Conservation (phyloP, 2,113 vertebrate genomes). For the Myrmecophaga tridactyla region DNA sequence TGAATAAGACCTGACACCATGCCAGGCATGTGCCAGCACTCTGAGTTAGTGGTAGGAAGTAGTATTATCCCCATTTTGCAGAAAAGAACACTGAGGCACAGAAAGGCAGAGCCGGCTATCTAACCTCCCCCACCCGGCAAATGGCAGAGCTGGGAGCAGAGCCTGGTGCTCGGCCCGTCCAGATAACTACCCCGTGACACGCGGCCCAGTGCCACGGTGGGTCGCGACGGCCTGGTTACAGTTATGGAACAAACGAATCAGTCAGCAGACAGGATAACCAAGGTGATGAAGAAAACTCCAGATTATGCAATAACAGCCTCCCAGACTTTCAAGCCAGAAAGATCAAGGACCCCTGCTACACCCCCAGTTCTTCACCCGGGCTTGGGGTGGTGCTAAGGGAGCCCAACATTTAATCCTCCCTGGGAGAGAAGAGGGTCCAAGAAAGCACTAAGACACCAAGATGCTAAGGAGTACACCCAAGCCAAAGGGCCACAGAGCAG, state of each 20-base stretch:
- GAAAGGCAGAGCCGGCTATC: background rate
- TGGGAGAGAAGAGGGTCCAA: background rate
- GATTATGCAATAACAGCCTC: background rate
- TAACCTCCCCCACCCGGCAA: rapidly evolving
- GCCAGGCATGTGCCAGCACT: background rate
- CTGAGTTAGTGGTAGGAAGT: background rate
- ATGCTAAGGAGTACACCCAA: background rate
- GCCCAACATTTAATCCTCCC: rapidly evolving
- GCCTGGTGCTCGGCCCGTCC: background rate
- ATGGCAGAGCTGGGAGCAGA: background rate
- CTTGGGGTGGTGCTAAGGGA: background rate
- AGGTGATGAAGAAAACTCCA: background rate
- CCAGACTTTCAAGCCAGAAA: background rate
- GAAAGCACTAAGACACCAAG: background rate
- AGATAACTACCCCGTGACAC: no score
- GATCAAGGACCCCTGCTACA: background rate
- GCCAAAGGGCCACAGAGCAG: background rate
- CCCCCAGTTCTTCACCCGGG: background rate
- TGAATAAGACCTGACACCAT: background rate
- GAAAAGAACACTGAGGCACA: background rate
- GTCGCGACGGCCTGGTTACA: no score
- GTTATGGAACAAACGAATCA: background rate
- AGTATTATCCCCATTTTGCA: background rate
- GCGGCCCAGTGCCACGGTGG: rapidly evolving
- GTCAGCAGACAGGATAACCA: background rate